A percentile compares a stretch with the other conserved stretches of the same genome.
Evolutionary conservation across 2,888 invertebrate species (phyloP).

Genomic region (Epicampocera succincta): DNA sequence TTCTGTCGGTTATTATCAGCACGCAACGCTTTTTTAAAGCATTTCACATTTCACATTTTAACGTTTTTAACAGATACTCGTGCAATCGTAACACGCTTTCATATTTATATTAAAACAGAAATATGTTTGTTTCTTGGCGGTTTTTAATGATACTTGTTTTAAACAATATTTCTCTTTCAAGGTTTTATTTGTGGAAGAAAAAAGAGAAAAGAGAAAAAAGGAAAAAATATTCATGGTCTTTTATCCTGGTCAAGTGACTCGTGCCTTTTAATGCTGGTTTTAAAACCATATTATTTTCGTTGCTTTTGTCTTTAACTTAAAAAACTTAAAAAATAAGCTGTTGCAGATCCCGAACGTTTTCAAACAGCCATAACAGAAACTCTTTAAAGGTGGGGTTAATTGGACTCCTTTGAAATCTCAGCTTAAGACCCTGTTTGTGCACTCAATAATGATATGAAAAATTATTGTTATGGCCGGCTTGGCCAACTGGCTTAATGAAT

Average conservation of each 20-base stretch:
- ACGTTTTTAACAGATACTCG: slow-evolving; percentile 21
- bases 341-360: slow-evolving; percentile 21
- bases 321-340: slow-evolving; percentile 30
- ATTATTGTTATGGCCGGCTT: slow-evolving; percentile 43
- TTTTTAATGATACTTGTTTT: slow-evolving; percentile 24
- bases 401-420: slow-evolving; percentile 38
- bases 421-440: slow-evolving; percentile 50
- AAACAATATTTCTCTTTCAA: slow-evolving; percentile 38
- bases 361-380: slow-evolving; percentile 19
- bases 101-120: slow-evolving; percentile 17
- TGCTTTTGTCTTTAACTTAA: no score
- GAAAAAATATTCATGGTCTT: neutral
- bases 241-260: slow-evolving; percentile 60
- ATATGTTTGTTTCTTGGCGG: slow-evolving; percentile 25
- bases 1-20: slow-evolving; percentile 59
- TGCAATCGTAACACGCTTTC: slow-evolving; percentile 20
- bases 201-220: neutral
- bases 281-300: neutral
- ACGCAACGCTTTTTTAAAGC: slow-evolving; percentile 58
- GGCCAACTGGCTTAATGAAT: slow-evolving; percentile 25
- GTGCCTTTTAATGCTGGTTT: slow-evolving; percentile 52
- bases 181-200: neutral
- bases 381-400: slow-evolving; percentile 10
- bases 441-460: slow-evolving; percentile 60
- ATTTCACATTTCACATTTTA: slow-evolving; percentile 41